Conservation (phyloP, 2,888 invertebrate genomes). For the Dynastes tityus region DNA sequence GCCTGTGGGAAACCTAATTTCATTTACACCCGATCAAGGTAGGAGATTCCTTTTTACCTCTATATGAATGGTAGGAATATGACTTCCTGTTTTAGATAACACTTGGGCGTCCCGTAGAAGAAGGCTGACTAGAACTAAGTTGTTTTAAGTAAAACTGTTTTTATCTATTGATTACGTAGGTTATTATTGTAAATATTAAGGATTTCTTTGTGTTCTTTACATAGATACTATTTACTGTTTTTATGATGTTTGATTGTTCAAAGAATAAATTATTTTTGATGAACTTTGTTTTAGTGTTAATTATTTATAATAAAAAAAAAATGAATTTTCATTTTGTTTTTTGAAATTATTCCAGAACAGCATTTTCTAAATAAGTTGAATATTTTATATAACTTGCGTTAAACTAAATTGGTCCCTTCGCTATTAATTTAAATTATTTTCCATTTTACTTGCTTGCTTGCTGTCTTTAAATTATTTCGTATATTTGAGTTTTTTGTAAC, state of each 20-base stretch:
- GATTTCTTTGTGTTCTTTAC: background rate
- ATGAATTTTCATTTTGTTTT: too few relatives aligned
- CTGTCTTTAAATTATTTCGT: too few relatives aligned
- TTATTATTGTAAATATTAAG: too few relatives aligned
- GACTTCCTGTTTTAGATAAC: background rate
- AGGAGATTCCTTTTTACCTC: background rate
- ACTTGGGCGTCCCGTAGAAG: slow-evolving; percentile 2
- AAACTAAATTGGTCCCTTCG: too few relatives aligned
- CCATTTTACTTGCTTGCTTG: too few relatives aligned
- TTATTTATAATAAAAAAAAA: background rate
- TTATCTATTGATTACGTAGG: too few relatives aligned
- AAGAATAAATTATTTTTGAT: background rate
- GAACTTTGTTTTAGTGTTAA: background rate
- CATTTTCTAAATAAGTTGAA: too few relatives aligned
- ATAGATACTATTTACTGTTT: background rate
- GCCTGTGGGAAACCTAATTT: slow-evolving; percentile 30
- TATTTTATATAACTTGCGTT: too few relatives aligned
- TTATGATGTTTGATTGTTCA: background rate
- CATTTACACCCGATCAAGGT: slow-evolving; percentile 23
- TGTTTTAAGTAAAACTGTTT: slow-evolving; percentile 13
- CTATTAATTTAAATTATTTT: too few relatives aligned
- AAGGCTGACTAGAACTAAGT: slow-evolving; percentile 21
- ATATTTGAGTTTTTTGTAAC: too few relatives aligned
- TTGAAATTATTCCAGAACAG: too few relatives aligned
- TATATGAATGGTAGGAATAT: background rate